phyloP scores from a whole-genome alignment of 1,140 invertebrate species.

The Saccostrea cuccullata region DNA sequence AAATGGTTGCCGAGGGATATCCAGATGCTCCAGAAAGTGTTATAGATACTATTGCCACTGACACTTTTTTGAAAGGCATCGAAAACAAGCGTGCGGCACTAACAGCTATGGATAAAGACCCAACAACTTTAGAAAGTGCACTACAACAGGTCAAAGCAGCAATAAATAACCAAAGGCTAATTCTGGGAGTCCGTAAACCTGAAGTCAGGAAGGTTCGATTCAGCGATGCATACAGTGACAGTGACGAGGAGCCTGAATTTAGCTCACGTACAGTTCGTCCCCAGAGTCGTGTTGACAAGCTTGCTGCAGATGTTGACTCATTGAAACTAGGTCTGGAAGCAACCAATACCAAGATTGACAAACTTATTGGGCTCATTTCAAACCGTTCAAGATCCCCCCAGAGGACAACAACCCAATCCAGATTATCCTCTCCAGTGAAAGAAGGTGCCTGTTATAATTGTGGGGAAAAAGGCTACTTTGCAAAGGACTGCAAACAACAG shows the following conservation, averaged over 20 bases:
- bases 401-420: background rate
- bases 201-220: no score
- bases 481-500: conserved; percentile 20
- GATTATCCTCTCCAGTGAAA: background rate
- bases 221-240: no score
- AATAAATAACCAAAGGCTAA: conserved; percentile 33
- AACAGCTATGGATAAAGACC: conserved; percentile 35
- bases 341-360: no score
- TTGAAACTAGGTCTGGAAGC: no score
- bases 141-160: conserved; percentile 24
- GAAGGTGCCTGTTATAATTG: conserved; percentile 18
- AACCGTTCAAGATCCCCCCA: no score
- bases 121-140: conserved; percentile 28
- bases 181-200: background rate
- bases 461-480: conserved; percentile 1
- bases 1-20: no score
- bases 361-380: no score
- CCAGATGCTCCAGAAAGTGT: no score
- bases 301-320: no score
- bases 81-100: conserved; percentile 17
- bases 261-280: no score
- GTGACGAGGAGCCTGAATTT: no score
- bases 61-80: conserved; percentile 40
- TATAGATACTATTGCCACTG: conserved; percentile 35
- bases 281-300: no score